phyloP scores from a whole-genome alignment of 1,140 invertebrate species.

The Paramacrobiotus metropolitanus region DNA sequence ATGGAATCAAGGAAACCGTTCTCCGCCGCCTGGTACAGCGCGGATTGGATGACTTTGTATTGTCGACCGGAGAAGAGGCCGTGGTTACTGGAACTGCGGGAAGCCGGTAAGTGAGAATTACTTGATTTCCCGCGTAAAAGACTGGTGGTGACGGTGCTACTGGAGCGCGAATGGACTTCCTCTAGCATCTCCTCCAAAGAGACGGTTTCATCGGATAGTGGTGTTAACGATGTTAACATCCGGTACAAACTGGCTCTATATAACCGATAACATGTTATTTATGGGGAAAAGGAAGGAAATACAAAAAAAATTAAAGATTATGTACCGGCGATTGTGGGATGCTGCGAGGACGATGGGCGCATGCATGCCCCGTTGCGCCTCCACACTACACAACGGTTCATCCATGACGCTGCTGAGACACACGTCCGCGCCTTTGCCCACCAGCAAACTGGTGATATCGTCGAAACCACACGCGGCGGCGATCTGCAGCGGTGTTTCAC shows the following conservation, averaged over 20 bases:
- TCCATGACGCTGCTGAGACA: constrained; percentile 58
- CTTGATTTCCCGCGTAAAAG: too few relatives aligned
- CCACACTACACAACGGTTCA: constrained; percentile 51
- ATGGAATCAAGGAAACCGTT: constrained; percentile 43
- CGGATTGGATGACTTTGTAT: constrained; percentile 59
- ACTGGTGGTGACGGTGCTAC: too few relatives aligned
- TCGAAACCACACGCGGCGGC: constrained; percentile 40
- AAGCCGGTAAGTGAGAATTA: too few relatives aligned
- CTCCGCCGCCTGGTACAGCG: constrained; percentile 73
- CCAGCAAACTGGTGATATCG: constrained; percentile 48
- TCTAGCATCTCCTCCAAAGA: neutral
- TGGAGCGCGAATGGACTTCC: too few relatives aligned
- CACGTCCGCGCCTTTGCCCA: constrained; percentile 57
- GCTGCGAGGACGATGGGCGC: neutral
- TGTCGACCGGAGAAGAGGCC: too few relatives aligned
- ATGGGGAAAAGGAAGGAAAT: too few relatives aligned
- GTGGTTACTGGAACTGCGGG: too few relatives aligned
- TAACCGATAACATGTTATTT: too few relatives aligned
- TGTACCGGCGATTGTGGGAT: neutral
- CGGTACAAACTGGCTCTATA: too few relatives aligned
- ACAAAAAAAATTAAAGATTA: too few relatives aligned
- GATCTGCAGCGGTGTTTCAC: constrained; percentile 58
- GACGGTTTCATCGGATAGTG: neutral
- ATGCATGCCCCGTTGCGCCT: constrained; percentile 40
- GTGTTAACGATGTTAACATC: neutral